Evolutionary conservation across 2,888 invertebrate species (phyloP), one percentile per base, ranked within the genome.

Genomic region (Hypena proboscidalis): DNA sequence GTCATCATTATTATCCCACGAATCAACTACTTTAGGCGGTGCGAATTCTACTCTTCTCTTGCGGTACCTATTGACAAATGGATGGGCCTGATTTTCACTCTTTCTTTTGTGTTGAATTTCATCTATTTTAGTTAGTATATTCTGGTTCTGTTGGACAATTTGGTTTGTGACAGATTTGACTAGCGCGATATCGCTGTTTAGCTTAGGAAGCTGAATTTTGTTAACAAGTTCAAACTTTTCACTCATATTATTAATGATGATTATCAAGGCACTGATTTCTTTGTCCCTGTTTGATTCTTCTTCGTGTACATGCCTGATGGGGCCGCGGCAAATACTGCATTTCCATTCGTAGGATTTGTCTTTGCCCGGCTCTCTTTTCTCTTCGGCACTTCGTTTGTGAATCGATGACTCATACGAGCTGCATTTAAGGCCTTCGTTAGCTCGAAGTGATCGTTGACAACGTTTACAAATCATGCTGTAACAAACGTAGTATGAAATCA

Each of bases 181-280:
- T 8, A 80, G 70, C 2, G 70, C 44, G 27, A 88, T 48, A 33
- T 86, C 86, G 25, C 65, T 74, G 42, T 74, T 80, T 29, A 88
- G 33, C 59, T 82, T 85, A 0, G 87, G 85, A 13, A 88, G 49
- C 55, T 88, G 87, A 33, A 85, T 76, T 70, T 85, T 86, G 50
- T 82, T 85, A 0, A 87, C 74, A 1, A 83, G 51, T 44, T 87
- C 85, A 46, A 88, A 74, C 62, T 86, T 87, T 42, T 84, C 83
- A 9, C 73, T 68, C 6, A 86, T 59, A 2, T 55, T 52, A 13
- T 56, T 71, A 9, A 88, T 64, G 1, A 74, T 67, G n/a, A n/a
- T n/a, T n/a, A n/a, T n/a, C n/a, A n/a, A n/a, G n/a, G n/a, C n/a
- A n/a, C n/a, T 57, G 19, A 56, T 20, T n/a, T 70, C 56, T 23